Percentiles rank a stretch among this genome's conserved stretches.
These are phyloP conservation scores for Taenioides sp. DNA, from an alignment of 2,797 vertebrate genomes.

Conservation along the genomic window DNA sequence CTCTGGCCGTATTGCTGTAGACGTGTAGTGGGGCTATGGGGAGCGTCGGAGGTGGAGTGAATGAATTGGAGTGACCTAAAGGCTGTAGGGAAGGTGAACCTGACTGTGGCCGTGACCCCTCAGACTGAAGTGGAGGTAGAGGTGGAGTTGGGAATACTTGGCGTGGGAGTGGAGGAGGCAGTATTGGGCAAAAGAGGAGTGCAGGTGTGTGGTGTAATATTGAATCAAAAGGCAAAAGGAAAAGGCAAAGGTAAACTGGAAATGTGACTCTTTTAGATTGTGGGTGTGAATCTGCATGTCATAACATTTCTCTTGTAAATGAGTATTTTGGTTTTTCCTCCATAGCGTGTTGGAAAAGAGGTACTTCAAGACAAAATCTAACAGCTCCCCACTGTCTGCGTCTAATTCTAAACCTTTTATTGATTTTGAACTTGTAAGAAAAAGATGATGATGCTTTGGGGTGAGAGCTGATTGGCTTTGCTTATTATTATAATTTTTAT, in stretches of 20 bases:
- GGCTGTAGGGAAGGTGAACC: conserved; percentile 26
- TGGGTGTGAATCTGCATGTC: not conserved
- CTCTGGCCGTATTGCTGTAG: conserved; percentile 61
- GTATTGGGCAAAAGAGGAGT: conserved; percentile 19
- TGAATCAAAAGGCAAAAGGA: conserved; percentile 26
- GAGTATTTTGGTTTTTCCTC: no score
- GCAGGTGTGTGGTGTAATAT: not conserved
- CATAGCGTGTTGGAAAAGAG: no score
- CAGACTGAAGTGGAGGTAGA: conserved; percentile 14
- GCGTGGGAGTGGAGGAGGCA: conserved; percentile 30
- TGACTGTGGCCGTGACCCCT: conserved; percentile 25
- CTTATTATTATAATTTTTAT: no score
- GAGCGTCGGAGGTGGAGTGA: conserved; percentile 43
- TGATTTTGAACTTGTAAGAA: no score
- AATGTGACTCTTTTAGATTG: not conserved
- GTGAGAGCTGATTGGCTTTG: no score
- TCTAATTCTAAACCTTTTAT: no score
- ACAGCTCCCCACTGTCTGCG: no score
- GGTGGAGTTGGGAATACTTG: conserved; percentile 14
- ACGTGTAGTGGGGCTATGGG: conserved; percentile 46
- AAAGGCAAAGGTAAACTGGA: not conserved
- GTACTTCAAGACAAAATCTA: no score
- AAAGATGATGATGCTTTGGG: no score
- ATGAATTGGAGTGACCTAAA: conserved; percentile 49
- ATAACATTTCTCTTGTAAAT: no score